Conservation (phyloP, 2,113 vertebrate species). For the Pangasianodon hypophthalmus region DNA sequence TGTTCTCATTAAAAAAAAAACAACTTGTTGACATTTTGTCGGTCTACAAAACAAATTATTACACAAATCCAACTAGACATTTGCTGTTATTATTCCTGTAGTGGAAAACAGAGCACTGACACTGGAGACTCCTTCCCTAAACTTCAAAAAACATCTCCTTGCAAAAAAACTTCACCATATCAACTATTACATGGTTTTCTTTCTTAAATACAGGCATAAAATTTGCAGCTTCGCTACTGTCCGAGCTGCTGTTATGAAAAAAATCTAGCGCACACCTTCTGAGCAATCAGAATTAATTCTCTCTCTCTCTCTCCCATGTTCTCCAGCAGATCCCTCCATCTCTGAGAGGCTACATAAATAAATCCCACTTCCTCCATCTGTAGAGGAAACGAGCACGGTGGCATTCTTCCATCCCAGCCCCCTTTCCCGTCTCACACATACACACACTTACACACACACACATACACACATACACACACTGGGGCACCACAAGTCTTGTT, state of each 20-base stretch:
- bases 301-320: neutral
- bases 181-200: neutral
- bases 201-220: neutral
- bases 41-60: neutral
- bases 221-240: neutral
- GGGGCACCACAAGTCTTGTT: neutral
- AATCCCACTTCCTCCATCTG: constrained; percentile 41
- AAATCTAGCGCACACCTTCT: neutral
- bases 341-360: constrained; percentile 43
- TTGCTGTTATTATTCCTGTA: neutral
- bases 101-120: neutral
- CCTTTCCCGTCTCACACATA: neutral
- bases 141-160: neutral
- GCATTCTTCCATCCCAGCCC: constrained; percentile 20
- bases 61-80: neutral
- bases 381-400: constrained; percentile 47
- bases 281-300: neutral
- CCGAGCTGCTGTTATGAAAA: neutral
- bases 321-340: neutral
- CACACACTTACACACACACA: constrained; percentile 25
- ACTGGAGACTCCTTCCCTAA: neutral
- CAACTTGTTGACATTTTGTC: neutral
- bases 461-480: constrained; percentile 33
- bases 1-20: neutral
- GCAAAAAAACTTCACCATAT: neutral